Base-by-base conservation (phyloP, 1,140 invertebrate species). In the Drosophila lowei region DNA sequence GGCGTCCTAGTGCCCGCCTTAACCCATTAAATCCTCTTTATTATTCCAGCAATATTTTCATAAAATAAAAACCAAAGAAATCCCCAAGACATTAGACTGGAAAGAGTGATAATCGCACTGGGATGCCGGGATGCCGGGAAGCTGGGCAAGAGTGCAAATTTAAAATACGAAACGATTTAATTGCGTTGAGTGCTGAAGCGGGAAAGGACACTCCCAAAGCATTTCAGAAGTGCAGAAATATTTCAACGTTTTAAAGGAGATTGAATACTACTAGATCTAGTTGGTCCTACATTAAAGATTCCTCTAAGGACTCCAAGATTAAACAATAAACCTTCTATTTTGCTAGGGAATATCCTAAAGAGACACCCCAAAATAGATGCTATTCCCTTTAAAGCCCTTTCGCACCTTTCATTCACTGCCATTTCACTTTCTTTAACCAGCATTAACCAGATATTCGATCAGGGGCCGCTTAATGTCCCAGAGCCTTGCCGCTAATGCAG, bases 11-110 rank as follows among this genome's bases (percentile, higher is more conserved):
- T 71, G 55, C 61, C 79, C 79, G 79, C 79, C 70, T 84, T 73
- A 86, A 77, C 81, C 77, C 67, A 84, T 84, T 84, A 84, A 84
- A 84, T 84, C 80, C 72, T 48, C 47, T 76, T 62, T 77, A 85
- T 80, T 84, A 85, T 84, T 56, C 60, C 48, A 55, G 61, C 49
- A 72, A 84, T 79, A 79, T 79, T 74, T 74, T 73, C 47, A 54
- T 46, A 77, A 62, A 77, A 71, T 47, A 63, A 77, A 71, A 54
- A 54, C 11, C 44, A 41, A 42, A 63, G 43, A 63, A 72, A 67
- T 64, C 58, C 49, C 23, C 23, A 52, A 62, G 62, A 47, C 54
- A 63, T 44, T 65, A n/a, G n/a, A n/a, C 53, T 60, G 58, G 21
- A 71, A 23, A 53, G 55, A 47, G 41, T 60, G 30, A 52, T 50